Conservation (phyloP, 2,797 vertebrate genomes). For the Carduelis carduelis region DNA sequence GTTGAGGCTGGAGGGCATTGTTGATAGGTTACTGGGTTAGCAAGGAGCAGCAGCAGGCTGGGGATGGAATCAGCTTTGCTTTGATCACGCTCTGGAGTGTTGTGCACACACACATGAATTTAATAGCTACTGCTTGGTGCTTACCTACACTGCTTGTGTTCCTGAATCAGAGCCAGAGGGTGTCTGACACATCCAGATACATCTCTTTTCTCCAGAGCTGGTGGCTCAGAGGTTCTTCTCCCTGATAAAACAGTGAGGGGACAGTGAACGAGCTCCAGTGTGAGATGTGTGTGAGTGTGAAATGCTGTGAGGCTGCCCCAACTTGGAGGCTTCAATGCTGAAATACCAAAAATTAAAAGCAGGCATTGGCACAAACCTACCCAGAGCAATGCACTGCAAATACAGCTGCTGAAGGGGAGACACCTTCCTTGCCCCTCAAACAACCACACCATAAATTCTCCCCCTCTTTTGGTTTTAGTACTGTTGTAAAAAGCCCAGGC, state of each 20-base stretch:
- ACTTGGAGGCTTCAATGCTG: not conserved
- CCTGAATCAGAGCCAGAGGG: not conserved
- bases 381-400: not conserved
- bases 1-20: slow-evolving; percentile 32
- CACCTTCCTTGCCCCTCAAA: not conserved
- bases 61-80: not conserved
- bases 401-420: not conserved
- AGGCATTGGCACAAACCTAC: not conserved
- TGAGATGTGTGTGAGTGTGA: not conserved
- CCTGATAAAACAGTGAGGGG: not conserved
- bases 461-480: slow-evolving; percentile 30
- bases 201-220: not conserved
- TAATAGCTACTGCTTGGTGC: not conserved
- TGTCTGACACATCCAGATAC: not conserved
- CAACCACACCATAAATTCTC: not conserved
- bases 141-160: not conserved
- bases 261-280: not conserved
- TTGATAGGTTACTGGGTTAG: slow-evolving; percentile 23
- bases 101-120: not conserved
- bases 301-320: not conserved
- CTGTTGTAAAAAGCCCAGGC: slow-evolving; percentile 51
- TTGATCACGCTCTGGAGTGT: not conserved
- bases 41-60: not conserved
- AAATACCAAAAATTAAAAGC: not conserved
- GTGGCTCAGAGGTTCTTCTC: not conserved